These are phyloP conservation scores for Tenebrosternarchus preto DNA, from an alignment of 2,113 vertebrate species.

Conservation along the genomic window DNA sequence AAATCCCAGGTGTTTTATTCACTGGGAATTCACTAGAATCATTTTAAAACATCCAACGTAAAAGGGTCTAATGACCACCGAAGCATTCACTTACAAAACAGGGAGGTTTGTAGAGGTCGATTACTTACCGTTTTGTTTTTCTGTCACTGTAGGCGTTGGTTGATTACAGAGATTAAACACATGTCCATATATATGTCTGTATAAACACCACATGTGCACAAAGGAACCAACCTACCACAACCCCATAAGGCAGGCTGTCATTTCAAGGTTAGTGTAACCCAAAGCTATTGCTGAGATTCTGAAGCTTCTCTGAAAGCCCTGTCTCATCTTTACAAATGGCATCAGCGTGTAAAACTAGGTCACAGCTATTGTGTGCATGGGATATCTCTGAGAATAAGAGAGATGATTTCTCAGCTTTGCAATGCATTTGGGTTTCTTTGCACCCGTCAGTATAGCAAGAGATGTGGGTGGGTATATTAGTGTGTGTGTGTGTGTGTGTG, in stretches of 20 bases:
- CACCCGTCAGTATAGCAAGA: neutral
- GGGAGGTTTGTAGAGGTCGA: no score
- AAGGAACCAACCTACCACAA: conserved; percentile 11
- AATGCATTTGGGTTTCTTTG: neutral
- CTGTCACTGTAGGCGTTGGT: neutral
- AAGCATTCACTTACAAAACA: no score
- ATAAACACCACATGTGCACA: neutral
- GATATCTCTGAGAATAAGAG: conserved; percentile 27
- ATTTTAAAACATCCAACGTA: no score
- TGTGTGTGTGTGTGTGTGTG: no score
- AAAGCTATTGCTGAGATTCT: conserved; percentile 1
- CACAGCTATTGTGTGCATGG: neutral
- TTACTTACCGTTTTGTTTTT: no score
- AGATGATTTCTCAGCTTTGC: conserved; percentile 1
- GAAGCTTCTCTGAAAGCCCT: neutral
- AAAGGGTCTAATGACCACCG: no score
- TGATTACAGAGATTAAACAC: neutral
- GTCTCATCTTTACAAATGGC: conserved; percentile 15
- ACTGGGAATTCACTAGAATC: no score
- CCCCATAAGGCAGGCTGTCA: conserved; percentile 12
- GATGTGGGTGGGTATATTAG: neutral
- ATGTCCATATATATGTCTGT: no score
- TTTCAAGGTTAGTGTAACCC: conserved; percentile 16
- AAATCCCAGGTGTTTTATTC: no score
- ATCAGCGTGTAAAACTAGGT: conserved; percentile 14